These are phyloP conservation scores for Montifringilla adamsi DNA, from an alignment of 2,113 vertebrate genomes.

Conservation along the genomic window DNA sequence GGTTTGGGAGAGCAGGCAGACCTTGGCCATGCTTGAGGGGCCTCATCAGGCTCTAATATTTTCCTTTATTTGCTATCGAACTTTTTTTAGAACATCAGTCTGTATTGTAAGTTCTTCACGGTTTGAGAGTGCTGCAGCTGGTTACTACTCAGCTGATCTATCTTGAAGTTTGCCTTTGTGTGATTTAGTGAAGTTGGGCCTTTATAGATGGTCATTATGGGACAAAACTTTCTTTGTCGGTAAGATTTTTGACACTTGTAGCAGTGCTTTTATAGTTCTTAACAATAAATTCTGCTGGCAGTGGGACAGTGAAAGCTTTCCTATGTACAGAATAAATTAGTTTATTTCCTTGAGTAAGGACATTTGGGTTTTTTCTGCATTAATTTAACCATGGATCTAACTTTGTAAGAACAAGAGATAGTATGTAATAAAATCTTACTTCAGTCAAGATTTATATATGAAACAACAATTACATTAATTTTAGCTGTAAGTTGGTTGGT, in stretches of 20 bases:
- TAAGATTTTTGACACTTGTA: neutral
- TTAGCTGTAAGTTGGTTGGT: neutral
- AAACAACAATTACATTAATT: neutral
- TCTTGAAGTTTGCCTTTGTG: neutral
- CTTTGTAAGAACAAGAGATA: neutral
- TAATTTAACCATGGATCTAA: neutral
- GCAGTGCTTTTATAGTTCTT: neutral
- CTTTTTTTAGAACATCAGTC: neutral
- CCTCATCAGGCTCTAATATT: neutral
- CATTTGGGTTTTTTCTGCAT: neutral
- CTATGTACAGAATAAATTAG: neutral
- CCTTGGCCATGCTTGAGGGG: neutral
- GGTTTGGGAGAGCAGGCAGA: neutral
- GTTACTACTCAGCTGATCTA: neutral
- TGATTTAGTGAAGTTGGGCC: neutral
- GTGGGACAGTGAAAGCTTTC: neutral
- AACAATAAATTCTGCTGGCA: neutral
- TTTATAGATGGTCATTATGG: neutral
- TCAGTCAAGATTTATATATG: neutral
- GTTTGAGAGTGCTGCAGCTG: neutral
- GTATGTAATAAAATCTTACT: neutral
- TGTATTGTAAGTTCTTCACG: neutral
- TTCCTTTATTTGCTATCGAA: neutral
- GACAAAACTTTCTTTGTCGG: neutral
- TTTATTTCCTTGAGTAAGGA: neutral